Evolutionary conservation across 2,888 invertebrate species (phyloP), one percentile per base, ranked within the genome.

Genomic region (Entomobrya multifasciata): DNA sequence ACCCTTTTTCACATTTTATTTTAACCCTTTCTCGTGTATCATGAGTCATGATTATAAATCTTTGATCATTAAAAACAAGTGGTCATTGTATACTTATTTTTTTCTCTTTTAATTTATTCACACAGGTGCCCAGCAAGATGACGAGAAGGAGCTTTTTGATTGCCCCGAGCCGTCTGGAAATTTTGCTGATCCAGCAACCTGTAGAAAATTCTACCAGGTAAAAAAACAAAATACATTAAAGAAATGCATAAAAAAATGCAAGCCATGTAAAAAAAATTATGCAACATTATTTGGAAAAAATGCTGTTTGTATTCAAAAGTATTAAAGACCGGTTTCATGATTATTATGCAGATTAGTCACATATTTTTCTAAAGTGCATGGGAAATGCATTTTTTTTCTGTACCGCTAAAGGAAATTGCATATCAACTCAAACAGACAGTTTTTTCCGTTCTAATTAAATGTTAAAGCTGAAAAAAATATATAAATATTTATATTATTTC

Each of bases 151-250:
- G 49, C 95, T 96, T 74, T 97, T 95, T 92, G 93, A 93, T 87
- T 97, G 97, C 92, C 97, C 97, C n/a, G 95, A 95, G 92, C 95
- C 95, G 67, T 94, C 95, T 93, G 97, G 96, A 88, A 97, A 97
- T 92, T 97, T 95, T 92, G 97, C 97, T 22, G 97, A 97, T 93
- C 97, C 97, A 13, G 96, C 94, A 67, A 97, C 96, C 44, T 97
- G 97, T 92, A 94, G 96, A 91, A 94, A 96, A 92, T 97, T 97
- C 93, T 97, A 97, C 93, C 97, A 97, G 94, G 97, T 97, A n/a
- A n/a, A n/a, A n/a, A n/a, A n/a, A n/a, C n/a, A n/a, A n/a, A n/a
- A n/a, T n/a, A n/a, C n/a, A n/a, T n/a, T n/a, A n/a, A n/a, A n/a
- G n/a, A n/a, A n/a, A n/a, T n/a, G n/a, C n/a, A n/a, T n/a, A n/a